phyloP scores from a whole-genome alignment of 2,888 invertebrate genomes.

The Clanis bilineata region DNA sequence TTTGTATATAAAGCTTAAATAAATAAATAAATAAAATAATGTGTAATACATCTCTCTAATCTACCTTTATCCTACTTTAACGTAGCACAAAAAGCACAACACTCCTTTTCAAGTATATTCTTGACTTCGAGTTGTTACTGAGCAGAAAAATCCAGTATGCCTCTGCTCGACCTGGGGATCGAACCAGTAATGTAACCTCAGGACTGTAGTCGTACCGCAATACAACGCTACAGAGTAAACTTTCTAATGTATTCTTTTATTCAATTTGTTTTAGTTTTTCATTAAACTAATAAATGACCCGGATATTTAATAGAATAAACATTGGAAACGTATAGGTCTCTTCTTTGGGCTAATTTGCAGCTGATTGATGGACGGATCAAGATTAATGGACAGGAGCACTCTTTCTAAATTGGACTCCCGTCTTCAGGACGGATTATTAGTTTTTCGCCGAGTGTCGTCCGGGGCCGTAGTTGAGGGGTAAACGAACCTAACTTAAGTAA shows the following conservation, averaged over 20 bases:
- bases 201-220: too few relatives aligned
- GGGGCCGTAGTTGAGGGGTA: not conserved
- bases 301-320: constrained; percentile 5
- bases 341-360: constrained; percentile 43
- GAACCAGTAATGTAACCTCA: too few relatives aligned
- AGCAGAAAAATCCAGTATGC: too few relatives aligned
- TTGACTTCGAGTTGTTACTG: too few relatives aligned
- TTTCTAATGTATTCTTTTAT: not conserved
- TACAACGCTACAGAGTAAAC: too few relatives aligned
- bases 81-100: too few relatives aligned
- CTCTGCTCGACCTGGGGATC: too few relatives aligned
- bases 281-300: not conserved
- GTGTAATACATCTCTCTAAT: too few relatives aligned
- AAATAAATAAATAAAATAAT: too few relatives aligned
- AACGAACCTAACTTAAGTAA: not conserved
- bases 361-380: constrained; percentile 58
- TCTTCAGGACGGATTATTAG: constrained; percentile 57
- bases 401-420: constrained; percentile 56
- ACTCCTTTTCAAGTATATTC: too few relatives aligned
- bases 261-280: not conserved
- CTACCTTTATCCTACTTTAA: too few relatives aligned
- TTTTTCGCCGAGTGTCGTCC: constrained; percentile 45
- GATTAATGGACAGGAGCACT: constrained; percentile 65
- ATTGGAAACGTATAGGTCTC: constrained; percentile 29
- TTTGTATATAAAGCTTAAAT: too few relatives aligned